phyloP scores from a whole-genome alignment of 2,797 vertebrate genomes.

The Lagocephalus sceleratus region DNA sequence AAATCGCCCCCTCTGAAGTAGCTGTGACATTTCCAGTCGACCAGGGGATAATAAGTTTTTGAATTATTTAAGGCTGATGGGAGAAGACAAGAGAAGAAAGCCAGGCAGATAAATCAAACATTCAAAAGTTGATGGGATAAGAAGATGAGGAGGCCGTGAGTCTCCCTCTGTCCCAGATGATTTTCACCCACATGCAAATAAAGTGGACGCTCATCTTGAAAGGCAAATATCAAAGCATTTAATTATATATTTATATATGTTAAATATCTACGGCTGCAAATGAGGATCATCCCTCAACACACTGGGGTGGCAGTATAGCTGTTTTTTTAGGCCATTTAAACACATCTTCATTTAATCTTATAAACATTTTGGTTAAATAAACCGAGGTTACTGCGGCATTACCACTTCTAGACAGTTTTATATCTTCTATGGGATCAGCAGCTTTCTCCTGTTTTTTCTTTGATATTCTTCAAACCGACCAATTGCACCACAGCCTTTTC shows the following conservation, averaged over 20 bases:
- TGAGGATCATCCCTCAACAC: too few species aligned
- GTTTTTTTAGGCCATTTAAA: not conserved
- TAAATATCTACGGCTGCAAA: not conserved
- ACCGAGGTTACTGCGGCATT: too few species aligned
- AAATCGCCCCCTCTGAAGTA: slow-evolving; percentile 29
- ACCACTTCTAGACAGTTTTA: too few species aligned
- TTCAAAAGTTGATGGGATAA: slow-evolving; percentile 20
- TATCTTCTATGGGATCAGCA: not conserved
- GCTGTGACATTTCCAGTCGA: slow-evolving; percentile 22
- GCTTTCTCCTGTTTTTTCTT: not conserved
- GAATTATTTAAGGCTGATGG: slow-evolving; percentile 34
- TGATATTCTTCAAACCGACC: not conserved
- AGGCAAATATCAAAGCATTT: slow-evolving; percentile 24
- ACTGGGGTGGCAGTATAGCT: not conserved
- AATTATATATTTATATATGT: slow-evolving; percentile 1
- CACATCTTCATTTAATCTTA: too few species aligned
- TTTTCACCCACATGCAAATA: slow-evolving; percentile 24
- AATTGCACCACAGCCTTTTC: too few species aligned
- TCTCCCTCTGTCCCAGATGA: not conserved
- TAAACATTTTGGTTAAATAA: too few species aligned
- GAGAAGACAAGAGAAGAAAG: not conserved
- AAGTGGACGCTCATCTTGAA: slow-evolving; percentile 36
- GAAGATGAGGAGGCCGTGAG: slow-evolving; percentile 9
- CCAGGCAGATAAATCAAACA: slow-evolving; percentile 22
- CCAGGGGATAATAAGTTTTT: slow-evolving; percentile 17